phyloP scores from a whole-genome alignment of 2,888 invertebrate genomes.

The Cephalotes varians region DNA sequence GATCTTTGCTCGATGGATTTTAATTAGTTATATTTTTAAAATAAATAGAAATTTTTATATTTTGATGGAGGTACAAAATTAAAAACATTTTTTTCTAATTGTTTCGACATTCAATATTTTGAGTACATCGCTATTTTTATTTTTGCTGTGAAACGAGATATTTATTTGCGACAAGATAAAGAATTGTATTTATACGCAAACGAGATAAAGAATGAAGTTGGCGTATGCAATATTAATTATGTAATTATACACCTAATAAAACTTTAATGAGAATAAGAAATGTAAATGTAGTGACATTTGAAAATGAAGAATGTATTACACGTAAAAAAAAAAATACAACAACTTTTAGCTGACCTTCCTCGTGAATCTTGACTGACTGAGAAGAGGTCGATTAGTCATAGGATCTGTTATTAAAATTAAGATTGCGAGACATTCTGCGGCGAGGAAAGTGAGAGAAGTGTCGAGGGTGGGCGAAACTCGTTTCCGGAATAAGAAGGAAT shows the following conservation, averaged over 20 bases:
- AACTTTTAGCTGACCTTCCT: neutral
- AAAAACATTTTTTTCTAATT: too few species aligned
- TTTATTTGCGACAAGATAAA: neutral
- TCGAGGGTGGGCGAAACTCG: neutral
- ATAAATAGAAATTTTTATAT: neutral
- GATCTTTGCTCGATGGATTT: neutral
- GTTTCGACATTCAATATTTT: neutral
- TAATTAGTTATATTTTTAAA: neutral
- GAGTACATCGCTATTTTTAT: neutral
- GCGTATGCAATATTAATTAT: neutral
- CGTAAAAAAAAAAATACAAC: neutral
- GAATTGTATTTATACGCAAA: neutral
- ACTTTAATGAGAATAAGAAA: slow-evolving; percentile 25
- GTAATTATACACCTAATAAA: neutral
- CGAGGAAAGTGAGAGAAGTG: neutral
- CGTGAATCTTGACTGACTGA: neutral
- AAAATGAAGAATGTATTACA: neutral
- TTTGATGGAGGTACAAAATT: neutral
- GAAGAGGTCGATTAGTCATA: neutral
- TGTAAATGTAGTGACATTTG: neutral
- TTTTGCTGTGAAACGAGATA: neutral
- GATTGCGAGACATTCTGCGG: neutral
- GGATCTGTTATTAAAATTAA: slow-evolving; percentile 28
- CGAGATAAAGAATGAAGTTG: slow-evolving; percentile 6
- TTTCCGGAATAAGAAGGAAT: slow-evolving; percentile 11